phyloP scores from a whole-genome alignment of 2,888 invertebrate genomes.

The Eutolmus rufibarbis region DNA sequence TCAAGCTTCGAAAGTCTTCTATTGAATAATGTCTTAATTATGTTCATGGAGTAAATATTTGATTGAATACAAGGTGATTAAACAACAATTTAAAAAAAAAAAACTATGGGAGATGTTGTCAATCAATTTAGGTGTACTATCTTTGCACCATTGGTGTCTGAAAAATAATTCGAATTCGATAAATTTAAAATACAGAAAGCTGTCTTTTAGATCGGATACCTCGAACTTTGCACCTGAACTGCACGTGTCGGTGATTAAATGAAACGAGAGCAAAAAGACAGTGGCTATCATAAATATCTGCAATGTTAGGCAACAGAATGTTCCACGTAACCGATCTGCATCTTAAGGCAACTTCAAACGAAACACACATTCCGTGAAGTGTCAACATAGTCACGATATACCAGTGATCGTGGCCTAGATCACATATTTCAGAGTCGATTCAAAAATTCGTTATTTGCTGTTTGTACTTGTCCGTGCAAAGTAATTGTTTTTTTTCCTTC shows the following conservation, averaged over 20 bases:
- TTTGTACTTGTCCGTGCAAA: conserved; percentile 35
- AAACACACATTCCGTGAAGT: conserved; percentile 47
- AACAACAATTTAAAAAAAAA: too few relatives aligned
- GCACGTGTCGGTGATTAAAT: background rate
- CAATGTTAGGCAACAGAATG: conserved; percentile 18
- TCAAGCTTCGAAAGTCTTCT: too few relatives aligned
- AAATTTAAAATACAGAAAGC: too few relatives aligned
- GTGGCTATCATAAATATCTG: background rate
- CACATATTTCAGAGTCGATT: conserved; percentile 39
- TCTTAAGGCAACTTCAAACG: conserved; percentile 5
- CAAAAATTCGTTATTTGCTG: conserved; percentile 41
- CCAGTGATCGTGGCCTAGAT: conserved; percentile 48
- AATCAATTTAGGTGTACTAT: too few relatives aligned
- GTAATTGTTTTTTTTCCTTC: conserved; percentile 15
- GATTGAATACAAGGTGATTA: too few relatives aligned
- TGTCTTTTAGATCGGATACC: background rate
- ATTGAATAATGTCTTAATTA: too few relatives aligned
- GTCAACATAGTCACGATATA: conserved; percentile 48
- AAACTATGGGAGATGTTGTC: too few relatives aligned
- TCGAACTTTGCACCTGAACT: background rate
- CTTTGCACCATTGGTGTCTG: too few relatives aligned
- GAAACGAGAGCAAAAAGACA: background rate
- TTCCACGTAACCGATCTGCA: conserved; percentile 28
- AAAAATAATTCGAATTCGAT: too few relatives aligned
- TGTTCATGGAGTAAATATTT: too few relatives aligned